phyloP scores from a whole-genome alignment of 2,113 vertebrate species.

The Heterotis niloticus region DNA sequence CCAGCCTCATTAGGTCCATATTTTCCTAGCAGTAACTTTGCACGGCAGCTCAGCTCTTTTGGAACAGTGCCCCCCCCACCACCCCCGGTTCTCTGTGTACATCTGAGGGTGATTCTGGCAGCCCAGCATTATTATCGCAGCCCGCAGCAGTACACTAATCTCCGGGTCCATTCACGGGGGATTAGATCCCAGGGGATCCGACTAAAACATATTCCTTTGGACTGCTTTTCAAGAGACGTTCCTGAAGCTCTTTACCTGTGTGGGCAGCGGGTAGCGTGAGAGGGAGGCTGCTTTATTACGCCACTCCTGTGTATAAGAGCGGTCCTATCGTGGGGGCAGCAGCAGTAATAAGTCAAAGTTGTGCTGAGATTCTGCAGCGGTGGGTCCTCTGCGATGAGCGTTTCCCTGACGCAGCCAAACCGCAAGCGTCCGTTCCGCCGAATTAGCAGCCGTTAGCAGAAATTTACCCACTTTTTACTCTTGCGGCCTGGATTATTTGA shows the following conservation, averaged over 20 bases:
- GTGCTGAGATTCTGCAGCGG: background rate
- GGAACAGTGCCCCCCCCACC: background rate
- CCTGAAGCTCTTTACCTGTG: background rate
- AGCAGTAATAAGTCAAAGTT: background rate
- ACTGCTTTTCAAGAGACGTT: background rate
- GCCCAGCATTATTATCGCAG: background rate
- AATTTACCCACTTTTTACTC: background rate
- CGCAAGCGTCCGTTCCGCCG: no score
- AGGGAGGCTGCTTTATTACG: background rate
- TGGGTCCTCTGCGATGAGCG: no score
- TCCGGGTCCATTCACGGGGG: background rate
- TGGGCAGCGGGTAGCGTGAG: background rate
- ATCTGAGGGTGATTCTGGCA: background rate
- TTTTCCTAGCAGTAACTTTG: background rate
- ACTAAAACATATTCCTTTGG: slow-evolving; percentile 19
- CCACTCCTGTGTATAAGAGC: no score
- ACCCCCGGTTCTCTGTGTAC: background rate
- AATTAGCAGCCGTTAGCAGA: slow-evolving; percentile 14
- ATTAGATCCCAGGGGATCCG: slow-evolving; percentile 8
- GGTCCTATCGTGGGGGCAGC: background rate
- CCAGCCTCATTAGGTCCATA: background rate
- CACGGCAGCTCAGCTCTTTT: background rate
- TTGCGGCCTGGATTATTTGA: background rate
- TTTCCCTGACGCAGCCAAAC: background rate
- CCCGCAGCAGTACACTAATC: slow-evolving; percentile 4